Conservation (phyloP, 2,888 invertebrate species). For the Anorthoa munda region DNA sequence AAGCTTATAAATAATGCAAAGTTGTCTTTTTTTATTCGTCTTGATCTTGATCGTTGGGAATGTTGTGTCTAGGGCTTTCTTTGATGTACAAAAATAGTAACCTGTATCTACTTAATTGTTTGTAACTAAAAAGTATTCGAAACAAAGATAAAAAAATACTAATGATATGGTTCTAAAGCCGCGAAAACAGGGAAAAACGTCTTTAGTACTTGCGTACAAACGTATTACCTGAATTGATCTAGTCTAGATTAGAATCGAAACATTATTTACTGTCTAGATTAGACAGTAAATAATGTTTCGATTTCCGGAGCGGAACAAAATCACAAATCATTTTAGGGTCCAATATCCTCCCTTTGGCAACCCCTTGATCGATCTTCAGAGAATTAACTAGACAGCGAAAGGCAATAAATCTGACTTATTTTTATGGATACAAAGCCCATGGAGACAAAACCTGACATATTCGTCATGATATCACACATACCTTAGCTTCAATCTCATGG, state of each 20-base stretch:
- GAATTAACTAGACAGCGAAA: background rate
- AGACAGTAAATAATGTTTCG: background rate
- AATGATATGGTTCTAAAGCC: background rate
- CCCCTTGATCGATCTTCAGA: background rate
- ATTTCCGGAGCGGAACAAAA: background rate
- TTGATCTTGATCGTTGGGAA: background rate
- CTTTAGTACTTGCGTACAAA: background rate
- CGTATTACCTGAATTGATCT: background rate
- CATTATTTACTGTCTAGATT: no score
- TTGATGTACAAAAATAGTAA: background rate
- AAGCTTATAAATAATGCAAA: slow-evolving; percentile 12
- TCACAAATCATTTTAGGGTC: background rate
- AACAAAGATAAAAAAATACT: background rate
- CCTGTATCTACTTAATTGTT: background rate
- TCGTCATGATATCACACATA: slow-evolving; percentile 74
- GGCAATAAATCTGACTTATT: background rate
- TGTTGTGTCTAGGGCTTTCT: background rate
- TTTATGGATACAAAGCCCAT: background rate
- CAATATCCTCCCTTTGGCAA: background rate
- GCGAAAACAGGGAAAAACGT: background rate
- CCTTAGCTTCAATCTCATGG: slow-evolving; percentile 97
- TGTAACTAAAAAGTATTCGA: background rate
- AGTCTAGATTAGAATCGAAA: no score
- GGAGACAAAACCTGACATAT: background rate
- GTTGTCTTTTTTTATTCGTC: background rate